Conservation (phyloP, 1,140 invertebrate genomes). For the Palaemon carinicauda region DNA sequence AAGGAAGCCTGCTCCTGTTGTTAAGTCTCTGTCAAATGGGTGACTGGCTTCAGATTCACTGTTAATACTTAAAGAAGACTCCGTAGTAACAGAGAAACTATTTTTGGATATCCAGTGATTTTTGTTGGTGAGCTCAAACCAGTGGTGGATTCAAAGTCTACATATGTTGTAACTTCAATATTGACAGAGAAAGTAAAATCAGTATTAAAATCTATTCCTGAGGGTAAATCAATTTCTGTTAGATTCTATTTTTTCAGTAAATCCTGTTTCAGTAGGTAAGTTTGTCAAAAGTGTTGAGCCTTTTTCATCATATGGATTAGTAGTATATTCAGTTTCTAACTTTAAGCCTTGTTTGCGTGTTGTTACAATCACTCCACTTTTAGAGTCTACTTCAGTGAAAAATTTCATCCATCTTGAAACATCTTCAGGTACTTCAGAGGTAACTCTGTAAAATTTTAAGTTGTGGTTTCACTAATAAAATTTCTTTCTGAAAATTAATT, state of each 20-base stretch:
- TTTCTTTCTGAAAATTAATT: too few species aligned
- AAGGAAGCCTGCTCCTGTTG: background rate
- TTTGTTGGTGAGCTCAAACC: background rate
- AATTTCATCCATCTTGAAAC: background rate
- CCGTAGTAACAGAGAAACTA: too few species aligned
- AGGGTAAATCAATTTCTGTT: background rate
- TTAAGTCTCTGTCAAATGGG: background rate
- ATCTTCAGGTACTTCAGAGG: too few species aligned
- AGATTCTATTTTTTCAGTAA: background rate
- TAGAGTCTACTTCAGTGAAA: background rate
- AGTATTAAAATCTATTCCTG: background rate
- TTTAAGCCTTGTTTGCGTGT: background rate
- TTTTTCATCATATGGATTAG: too few species aligned
- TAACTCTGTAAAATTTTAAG: too few species aligned
- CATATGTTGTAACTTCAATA: background rate
- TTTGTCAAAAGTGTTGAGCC: too few species aligned
- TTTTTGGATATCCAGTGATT: background rate
- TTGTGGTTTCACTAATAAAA: too few species aligned
- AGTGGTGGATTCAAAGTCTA: background rate
- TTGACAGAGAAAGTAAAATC: background rate
- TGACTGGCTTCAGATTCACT: background rate
- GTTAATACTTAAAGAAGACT: background rate
- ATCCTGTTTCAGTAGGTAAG: background rate
- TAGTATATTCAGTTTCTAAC: background rate
- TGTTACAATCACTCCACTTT: too few species aligned